phyloP scores from a whole-genome alignment of 1,140 invertebrate species.

The Colletes gigas region DNA sequence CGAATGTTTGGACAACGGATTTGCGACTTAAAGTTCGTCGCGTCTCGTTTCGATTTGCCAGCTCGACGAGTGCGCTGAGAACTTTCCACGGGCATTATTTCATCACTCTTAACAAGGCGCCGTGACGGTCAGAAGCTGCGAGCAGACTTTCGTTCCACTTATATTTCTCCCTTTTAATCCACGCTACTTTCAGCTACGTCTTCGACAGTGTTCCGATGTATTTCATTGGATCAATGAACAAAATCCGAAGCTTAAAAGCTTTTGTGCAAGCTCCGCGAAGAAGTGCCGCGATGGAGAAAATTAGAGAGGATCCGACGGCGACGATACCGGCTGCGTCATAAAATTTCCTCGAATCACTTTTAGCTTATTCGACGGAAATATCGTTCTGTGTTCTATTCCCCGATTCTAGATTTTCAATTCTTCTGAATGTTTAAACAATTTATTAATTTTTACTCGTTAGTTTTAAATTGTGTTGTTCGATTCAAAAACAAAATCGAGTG shows the following conservation, averaged over 20 bases:
- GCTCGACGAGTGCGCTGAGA: neutral
- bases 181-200: neutral
- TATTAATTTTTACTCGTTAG: no score
- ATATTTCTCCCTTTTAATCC: neutral
- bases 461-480: no score
- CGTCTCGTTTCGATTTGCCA: neutral
- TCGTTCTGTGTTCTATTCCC: no score
- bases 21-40: neutral
- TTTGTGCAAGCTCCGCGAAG: neutral
- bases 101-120: neutral
- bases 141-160: neutral
- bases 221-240: conserved; percentile 13
- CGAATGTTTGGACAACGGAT: no score
- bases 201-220: neutral
- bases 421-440: no score
- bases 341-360: neutral
- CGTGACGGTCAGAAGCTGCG: neutral
- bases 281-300: neutral
- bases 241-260: conserved; percentile 30
- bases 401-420: no score
- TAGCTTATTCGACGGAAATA: neutral
- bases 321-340: neutral
- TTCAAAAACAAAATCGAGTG: no score
- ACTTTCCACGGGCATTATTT: neutral
- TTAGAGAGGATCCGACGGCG: neutral